These are phyloP conservation scores for Lagocephalus sceleratus DNA, from an alignment of 2,797 vertebrate genomes.

Conservation along the genomic window DNA sequence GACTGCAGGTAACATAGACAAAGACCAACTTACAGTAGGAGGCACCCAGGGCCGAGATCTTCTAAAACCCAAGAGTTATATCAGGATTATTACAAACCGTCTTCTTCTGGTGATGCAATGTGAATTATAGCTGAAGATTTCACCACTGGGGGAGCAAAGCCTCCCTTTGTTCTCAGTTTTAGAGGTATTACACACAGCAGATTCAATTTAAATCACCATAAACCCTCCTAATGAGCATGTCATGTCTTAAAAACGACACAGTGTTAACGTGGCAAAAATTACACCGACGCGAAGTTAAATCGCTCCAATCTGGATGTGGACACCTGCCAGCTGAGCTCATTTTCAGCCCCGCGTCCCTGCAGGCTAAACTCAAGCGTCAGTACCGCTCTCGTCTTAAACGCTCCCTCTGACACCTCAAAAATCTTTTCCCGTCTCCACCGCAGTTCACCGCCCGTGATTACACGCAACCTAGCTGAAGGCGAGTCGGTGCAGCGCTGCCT, in stretches of 20 bases:
- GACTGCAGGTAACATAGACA: too few species aligned
- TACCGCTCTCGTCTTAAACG: constrained; percentile 58
- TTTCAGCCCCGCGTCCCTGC: constrained; percentile 48
- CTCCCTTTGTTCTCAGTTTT: constrained; percentile 38
- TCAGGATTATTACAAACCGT: neutral
- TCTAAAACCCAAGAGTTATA: neutral
- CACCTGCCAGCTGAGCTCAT: constrained; percentile 63
- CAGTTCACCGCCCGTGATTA: constrained; percentile 44
- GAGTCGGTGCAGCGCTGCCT: constrained; percentile 44
- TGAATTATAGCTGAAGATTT: constrained; percentile 14
- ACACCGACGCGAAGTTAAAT: constrained; percentile 51
- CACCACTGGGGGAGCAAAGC: neutral
- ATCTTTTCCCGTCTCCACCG: constrained; percentile 34
- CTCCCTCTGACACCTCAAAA: constrained; percentile 57
- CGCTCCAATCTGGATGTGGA: constrained; percentile 55
- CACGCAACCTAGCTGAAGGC: constrained; percentile 37
- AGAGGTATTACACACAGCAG: constrained; percentile 32
- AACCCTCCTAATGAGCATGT: constrained; percentile 51
- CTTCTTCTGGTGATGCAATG: neutral
- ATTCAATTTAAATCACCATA: constrained; percentile 35
- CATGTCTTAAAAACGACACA: constrained; percentile 39
- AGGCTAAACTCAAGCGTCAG: constrained; percentile 49
- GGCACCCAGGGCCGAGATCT: neutral
- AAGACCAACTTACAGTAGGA: too few species aligned
- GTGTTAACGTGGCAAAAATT: constrained; percentile 43